These are phyloP conservation scores for Erebia epiphron DNA, from an alignment of 2,888 invertebrate genomes.

Conservation along the genomic window DNA sequence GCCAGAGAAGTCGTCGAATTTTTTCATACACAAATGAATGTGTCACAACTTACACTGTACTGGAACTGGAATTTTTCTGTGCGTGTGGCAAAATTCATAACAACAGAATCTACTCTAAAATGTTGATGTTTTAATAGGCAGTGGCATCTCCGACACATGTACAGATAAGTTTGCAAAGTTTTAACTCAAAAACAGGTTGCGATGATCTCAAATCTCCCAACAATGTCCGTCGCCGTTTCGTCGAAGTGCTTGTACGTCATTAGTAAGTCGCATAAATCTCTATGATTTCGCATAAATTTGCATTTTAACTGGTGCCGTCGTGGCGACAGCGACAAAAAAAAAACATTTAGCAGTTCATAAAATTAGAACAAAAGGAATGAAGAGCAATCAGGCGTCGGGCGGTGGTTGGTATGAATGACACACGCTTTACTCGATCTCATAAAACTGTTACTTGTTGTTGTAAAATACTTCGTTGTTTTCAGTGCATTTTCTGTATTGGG, in stretches of 20 bases:
- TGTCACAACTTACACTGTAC: too few species aligned
- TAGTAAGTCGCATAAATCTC: constrained; percentile 63
- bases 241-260: constrained; percentile 55
- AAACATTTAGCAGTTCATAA: constrained; percentile 63
- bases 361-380: constrained; percentile 65
- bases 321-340: constrained; percentile 47
- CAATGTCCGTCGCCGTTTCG: constrained; percentile 28
- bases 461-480: background rate
- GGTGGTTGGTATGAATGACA: constrained; percentile 33
- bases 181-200: constrained; percentile 15
- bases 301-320: constrained; percentile 62
- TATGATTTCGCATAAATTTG: constrained; percentile 69
- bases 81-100: too few species aligned
- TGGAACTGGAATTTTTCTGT: too few species aligned
- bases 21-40: too few species aligned
- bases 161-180: too few species aligned
- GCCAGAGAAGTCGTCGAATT: too few species aligned
- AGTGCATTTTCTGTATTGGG: background rate
- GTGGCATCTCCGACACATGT: too few species aligned
- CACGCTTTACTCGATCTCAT: constrained; percentile 6
- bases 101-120: too few species aligned
- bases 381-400: constrained; percentile 45
- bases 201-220: constrained; percentile 23
- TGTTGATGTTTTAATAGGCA: too few species aligned
- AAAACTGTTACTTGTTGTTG: constrained; percentile 13